phyloP scores from a whole-genome alignment of 2,113 vertebrate genomes.

The Scomber scombrus region DNA sequence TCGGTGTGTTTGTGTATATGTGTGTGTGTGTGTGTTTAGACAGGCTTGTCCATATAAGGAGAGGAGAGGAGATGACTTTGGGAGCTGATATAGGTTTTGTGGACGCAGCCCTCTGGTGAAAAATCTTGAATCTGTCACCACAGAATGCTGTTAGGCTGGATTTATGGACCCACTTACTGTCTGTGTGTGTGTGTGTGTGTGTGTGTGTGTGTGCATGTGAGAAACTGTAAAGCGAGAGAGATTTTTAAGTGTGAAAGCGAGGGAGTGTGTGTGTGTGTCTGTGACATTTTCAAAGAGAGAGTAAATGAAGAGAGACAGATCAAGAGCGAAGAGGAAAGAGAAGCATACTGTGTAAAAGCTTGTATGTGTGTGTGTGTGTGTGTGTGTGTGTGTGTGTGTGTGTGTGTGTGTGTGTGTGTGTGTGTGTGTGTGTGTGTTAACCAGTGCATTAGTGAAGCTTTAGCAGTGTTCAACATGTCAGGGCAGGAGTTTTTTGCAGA shows the following conservation, averaged over 20 bases:
- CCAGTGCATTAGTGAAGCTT: slow-evolving; percentile 12
- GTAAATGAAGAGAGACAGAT: slow-evolving; percentile 38
- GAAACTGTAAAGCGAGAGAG: not conserved
- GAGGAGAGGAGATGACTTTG: slow-evolving; percentile 48
- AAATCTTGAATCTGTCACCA: slow-evolving; percentile 59
- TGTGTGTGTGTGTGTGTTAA: not conserved
- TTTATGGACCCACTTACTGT: slow-evolving; percentile 42
- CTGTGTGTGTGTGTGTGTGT: slow-evolving; percentile 28
- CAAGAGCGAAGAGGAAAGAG: not conserved
- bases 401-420: slow-evolving; percentile 27
- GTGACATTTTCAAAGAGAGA: slow-evolving; percentile 21
- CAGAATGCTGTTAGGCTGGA: slow-evolving; percentile 25
- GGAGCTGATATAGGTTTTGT: slow-evolving; percentile 51
- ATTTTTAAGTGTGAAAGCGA: slow-evolving; percentile 28
- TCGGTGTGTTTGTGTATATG: slow-evolving; percentile 1
- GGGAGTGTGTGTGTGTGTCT: slow-evolving; percentile 31
- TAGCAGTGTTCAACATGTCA: slow-evolving; percentile 51
- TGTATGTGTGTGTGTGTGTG: too few species aligned
- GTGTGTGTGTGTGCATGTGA: slow-evolving; percentile 1
- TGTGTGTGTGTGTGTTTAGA: slow-evolving; percentile 38
- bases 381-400: too few species aligned
- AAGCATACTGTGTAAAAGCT: not conserved
- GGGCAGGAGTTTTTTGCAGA: slow-evolving; percentile 38
- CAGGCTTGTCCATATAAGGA: slow-evolving; percentile 69
- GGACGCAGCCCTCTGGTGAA: slow-evolving; percentile 30